Base-by-base conservation (phyloP, 1,140 invertebrate genomes). In the Drosophila kikkawai region DNA sequence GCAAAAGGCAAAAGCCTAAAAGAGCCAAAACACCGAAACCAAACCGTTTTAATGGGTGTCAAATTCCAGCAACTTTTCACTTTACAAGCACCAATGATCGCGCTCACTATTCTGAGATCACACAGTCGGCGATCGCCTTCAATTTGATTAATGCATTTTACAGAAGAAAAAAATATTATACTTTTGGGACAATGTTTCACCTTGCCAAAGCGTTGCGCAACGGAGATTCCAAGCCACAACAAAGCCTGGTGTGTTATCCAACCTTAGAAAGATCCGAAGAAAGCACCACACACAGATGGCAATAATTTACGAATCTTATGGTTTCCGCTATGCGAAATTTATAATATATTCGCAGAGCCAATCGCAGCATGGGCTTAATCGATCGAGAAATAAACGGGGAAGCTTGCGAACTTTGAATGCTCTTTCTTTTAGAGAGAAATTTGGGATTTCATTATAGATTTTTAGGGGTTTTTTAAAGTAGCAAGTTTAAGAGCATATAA, bases 21-120 rank as follows among this genome's bases (percentile, higher is more conserved):
- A 75, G 34, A 64, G 22, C 17, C 41, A 17, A 56, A 64, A 78
- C 67, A 51, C 59, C 47, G 22, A 77, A 67, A 66, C 50, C 71
- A 15, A 83, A 80, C 79, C 68, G 63, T 78, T 80, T 87, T 82
- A 67, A 74, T 78, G 42, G 80, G 74, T 90, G 77, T 84, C 63
- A 84, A 84, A 88, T 83, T 78, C 65, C 71, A 34, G 29, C 26
- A n/a, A 32, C 83, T 66, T 88, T 88, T 88, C 84, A 84, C 82
- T 85, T 82, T 86, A 50, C 47, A 51, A 57, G 57, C 67, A 55
- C 34, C 70, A 65, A 48, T 37, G 64, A 32, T 37, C 32, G 9
- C 4, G 34, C 17, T 48, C 50, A 34, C n/a, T 32, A 81, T 86
- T 79, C 79, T 86, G 66, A 68, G 73, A 67, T 65, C 56, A 53